Percentiles rank a stretch among this genome's conserved stretches.
Conservation (phyloP, 2,888 invertebrate species). For the Bruchidius siliquastri region DNA sequence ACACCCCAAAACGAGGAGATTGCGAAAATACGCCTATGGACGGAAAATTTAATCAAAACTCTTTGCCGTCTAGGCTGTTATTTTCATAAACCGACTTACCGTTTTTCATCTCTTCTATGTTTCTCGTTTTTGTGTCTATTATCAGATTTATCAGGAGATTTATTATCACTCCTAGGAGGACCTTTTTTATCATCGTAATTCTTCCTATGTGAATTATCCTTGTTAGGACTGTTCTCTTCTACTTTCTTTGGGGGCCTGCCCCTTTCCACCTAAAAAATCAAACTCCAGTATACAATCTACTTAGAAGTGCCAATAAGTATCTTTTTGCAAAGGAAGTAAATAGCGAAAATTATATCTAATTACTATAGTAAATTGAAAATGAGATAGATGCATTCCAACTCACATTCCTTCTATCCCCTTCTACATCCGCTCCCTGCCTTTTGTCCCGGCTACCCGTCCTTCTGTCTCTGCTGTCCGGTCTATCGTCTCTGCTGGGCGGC, state of each 20-base stretch:
- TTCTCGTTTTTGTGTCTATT: conserved; percentile 26
- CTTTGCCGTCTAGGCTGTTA: too few relatives aligned
- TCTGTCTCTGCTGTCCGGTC: conserved; percentile 11
- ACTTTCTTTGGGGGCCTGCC: conserved; percentile 16
- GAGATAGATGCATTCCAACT: conserved; percentile 1
- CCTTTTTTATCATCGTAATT: conserved; percentile 26
- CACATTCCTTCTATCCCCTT: conserved; percentile 14
- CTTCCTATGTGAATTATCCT: conserved; percentile 14
- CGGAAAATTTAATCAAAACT: too few relatives aligned
- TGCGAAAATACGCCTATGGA: too few relatives aligned
- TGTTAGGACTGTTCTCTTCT: conserved; percentile 17
- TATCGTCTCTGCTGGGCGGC: conserved; percentile 4
- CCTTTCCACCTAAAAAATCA: conserved; percentile 22
- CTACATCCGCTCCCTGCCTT: conserved; percentile 2
- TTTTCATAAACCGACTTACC: conserved; percentile 22
- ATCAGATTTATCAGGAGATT: conserved; percentile 21
- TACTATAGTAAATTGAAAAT: too few relatives aligned
- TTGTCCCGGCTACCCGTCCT: conserved; percentile 2
- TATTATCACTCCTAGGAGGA: conserved; percentile 20
- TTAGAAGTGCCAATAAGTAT: too few relatives aligned
- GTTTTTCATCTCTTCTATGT: conserved; percentile 30
- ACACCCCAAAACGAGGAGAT: too few relatives aligned
- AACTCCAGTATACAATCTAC: too few relatives aligned
- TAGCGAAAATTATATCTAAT: neutral
- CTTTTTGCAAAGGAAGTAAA: too few relatives aligned